Evolutionary conservation across 2,113 vertebrate species (phyloP), one percentile per base, ranked within the genome.

Genomic region (Meriones unguiculatus): DNA sequence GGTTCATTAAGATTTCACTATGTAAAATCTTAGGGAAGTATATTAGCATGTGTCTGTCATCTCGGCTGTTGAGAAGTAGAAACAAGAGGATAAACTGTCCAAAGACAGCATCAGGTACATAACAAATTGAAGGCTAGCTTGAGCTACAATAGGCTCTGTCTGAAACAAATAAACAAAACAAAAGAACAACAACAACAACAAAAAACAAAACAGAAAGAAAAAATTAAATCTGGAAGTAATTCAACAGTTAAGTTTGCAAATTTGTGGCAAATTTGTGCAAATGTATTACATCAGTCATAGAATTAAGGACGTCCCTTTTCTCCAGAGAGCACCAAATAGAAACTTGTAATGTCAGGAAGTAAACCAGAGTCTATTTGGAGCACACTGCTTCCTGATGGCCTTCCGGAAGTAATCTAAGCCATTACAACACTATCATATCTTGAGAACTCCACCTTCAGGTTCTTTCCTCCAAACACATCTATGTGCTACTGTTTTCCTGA

Each of bases 331-430:
- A n/a, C 52, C 64, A 80, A 90, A 90, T 70, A 89, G 89, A 93
- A 84, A 78, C 50, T 70, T 78, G 54, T 28, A 77, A 69, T 2
- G 35, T 78, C 73, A 90, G 67, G 17, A 94, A 69, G 64, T 38
- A 22, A 94, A 57, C 20, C 67, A 91, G 64, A 93, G 62, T 41
- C 57, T 85, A 65, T 96, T 96, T 65, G 72, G 80, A 97, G 50
- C 54, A 14, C 7, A 2, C 41, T 3, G 13, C 76, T 96, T 93
- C 89, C 89, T 91, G n/a, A 95, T 67, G 64, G 22, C 54, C 62
- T 89, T 41, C 57, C 7, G 20, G 87, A 94, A 87, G 93, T 46
- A 90, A 80, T 54, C 73, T 59, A 17, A 75, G 87, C 62, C 75
- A 75, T 91, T 73, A 80, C 20, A 7, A 24, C 67, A n/a, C 54